Conservation (phyloP, 2,888 invertebrate genomes). For the Lacanobia wlatinum region DNA sequence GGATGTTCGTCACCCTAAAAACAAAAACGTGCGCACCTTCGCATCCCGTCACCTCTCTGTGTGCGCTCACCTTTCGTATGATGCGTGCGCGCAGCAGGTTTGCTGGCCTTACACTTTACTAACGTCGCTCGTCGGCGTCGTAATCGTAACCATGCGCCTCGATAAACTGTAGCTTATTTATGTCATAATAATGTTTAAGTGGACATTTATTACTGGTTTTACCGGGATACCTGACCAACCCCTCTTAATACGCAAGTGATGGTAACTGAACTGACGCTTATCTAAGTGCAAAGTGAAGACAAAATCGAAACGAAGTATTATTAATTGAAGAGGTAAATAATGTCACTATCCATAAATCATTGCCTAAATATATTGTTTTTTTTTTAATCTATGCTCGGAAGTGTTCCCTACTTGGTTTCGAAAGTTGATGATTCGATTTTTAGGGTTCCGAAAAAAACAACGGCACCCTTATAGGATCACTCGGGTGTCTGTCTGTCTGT, state of each 20-base stretch:
- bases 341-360: not conserved
- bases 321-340: not conserved
- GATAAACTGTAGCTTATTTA: slow-evolving; percentile 20
- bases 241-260: not conserved
- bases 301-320: not conserved
- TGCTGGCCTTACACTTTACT: slow-evolving; percentile 11
- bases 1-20: too few species aligned
- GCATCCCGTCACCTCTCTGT: not conserved
- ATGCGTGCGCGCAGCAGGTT: slow-evolving; percentile 27
- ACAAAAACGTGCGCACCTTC: not conserved
- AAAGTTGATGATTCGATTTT: too few species aligned
- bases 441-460: too few species aligned
- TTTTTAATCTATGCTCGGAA: too few species aligned
- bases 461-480: too few species aligned
- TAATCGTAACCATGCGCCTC: slow-evolving; percentile 5
- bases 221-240: not conserved
- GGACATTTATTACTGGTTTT: slow-evolving; percentile 14
- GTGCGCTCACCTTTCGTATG: not conserved
- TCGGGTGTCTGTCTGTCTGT: too few species aligned
- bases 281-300: not conserved
- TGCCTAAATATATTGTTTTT: too few species aligned
- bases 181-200: slow-evolving; percentile 16
- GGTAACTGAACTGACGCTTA: not conserved
- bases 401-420: too few species aligned
- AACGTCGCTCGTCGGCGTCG: too few species aligned